Percentiles rank a stretch among this genome's conserved stretches.
Conservation (phyloP, 2,797 vertebrate genomes). For the Phaenicophaeus curvirostris region DNA sequence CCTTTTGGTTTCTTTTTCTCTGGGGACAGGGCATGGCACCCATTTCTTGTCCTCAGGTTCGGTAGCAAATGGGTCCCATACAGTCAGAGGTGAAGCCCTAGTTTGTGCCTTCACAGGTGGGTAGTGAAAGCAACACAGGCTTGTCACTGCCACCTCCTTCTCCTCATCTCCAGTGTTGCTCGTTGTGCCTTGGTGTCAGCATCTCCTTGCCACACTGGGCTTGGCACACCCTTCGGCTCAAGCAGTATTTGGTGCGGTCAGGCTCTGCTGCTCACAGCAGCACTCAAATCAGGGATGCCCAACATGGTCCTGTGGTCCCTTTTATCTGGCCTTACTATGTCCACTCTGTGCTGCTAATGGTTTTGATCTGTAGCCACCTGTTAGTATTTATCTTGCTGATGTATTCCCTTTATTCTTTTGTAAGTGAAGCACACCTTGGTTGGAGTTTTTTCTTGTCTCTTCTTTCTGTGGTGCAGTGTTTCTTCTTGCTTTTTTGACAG, state of each 20-base stretch:
- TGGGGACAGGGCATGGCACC: background rate
- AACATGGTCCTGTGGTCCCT: background rate
- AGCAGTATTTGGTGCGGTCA: background rate
- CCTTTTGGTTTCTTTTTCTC: background rate
- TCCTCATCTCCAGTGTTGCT: background rate
- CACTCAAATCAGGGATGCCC: background rate
- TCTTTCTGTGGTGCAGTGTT: background rate
- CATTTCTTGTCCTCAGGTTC: background rate
- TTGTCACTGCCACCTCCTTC: background rate
- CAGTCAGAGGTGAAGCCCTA: background rate
- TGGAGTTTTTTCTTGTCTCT: background rate
- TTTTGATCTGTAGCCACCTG: background rate
- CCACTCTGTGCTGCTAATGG: background rate
- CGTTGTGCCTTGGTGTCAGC: background rate
- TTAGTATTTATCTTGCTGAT: constrained; percentile 15
- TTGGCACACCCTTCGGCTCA: fast-evolving
- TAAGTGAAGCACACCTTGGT: background rate
- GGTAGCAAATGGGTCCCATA: background rate
- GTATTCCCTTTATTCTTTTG: background rate
- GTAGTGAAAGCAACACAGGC: background rate
- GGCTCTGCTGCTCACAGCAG: background rate
- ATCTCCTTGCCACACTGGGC: fast-evolving
- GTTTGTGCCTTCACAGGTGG: background rate
- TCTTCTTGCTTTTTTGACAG: background rate
- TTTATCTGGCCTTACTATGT: background rate